Base-by-base conservation (phyloP, 2,888 invertebrate species). In the Dynastes hyllus region DNA sequence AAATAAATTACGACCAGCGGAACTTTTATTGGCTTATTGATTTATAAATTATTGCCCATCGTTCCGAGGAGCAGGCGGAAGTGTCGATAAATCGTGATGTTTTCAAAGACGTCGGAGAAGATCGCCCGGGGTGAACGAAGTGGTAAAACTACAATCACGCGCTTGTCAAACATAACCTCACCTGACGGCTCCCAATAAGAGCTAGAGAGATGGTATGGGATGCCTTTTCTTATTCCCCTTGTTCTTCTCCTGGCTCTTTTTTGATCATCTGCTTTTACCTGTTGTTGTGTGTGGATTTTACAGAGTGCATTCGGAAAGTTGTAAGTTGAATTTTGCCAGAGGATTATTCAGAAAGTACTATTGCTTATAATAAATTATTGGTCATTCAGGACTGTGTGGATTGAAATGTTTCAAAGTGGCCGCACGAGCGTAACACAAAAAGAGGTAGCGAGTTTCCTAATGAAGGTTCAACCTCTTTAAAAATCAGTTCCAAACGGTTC, bases 181-280 rank as follows among this genome's bases (percentile, higher is more conserved):
- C 80, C 81, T 82, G 82, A 82, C 83, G 84, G 83, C 76, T 69
- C 79, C 83, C 84, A 81, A 80, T 82, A 78, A 82, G 81, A 81
- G 70, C 79, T 83, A 83, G 27, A 70, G 51, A 65, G 29, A 65
- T 29, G n/a, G 65, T 37, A 13, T 32, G 45, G n/a, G 37, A 40
- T n/a, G 67, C 11, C 29, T 29, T 22, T 27, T 22, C 29, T 61
- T 45, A 45, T 45, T 11, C 11, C 11, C 27, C 27, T 27, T 22
- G 61, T 61, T 61, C 61, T 27, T 29, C 29, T 11, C 29, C 61
- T 27, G 61, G 32, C 32, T 37, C 27, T 61, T 61, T 11, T n/a
- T 27, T 13, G 61, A 27, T 61, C 27, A 53, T 53, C 16, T 53
- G 53, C 45, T 45, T 85, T 84, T 85, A 84, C 84, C 84, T 85